Evolutionary conservation across 1,140 invertebrate genomes (phyloP), one percentile per base, ranked within the genome.

Genomic region (Apis dorsata): DNA sequence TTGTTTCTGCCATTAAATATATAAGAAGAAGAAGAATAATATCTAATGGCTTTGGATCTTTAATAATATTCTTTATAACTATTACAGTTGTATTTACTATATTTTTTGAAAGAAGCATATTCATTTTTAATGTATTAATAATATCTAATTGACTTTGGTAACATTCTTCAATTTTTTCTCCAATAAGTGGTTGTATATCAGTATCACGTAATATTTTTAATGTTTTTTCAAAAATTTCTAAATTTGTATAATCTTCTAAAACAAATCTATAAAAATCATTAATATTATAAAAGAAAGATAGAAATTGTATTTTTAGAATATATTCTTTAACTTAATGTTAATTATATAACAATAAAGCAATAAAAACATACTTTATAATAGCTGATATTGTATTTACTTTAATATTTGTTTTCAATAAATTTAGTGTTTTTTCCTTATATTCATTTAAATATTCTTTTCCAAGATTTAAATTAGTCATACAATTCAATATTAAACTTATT

Each of bases 401-500:
- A 21, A 85, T 69, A 65, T 88, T 89, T 71, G 79, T 90, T 75
- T 88, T 79, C n/a, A 94, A 72, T 74, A 91, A 90, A 10, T 91
- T 83, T 44, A 94, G 73, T 72, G 91, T 83, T 79, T 92, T 90
- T 9, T 89, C 69, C 49, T 91, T 85, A 5, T 92, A 81, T 57
- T 93, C 91, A 63, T 92, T 90, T 28, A 91, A 90, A 74, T 91
- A 93, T 66, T 92, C 88, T 73, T 91, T 92, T 2, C 90, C 85
- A 59, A 94, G 91, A 17, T 90, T 90, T 65, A 94, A 90, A 85
- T 91, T 92, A 10, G 86, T 71, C 66, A 94, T 90, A 69, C 90
- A 93, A 53, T 92, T 87, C 24, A 94, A 85, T 85, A 93, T 90
- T 21, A 90, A 86, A 53, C 81, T 90, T 49, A 87, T 93, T 5